phyloP scores from a whole-genome alignment of 2,113 vertebrate species.

The Felis chaus region DNA sequence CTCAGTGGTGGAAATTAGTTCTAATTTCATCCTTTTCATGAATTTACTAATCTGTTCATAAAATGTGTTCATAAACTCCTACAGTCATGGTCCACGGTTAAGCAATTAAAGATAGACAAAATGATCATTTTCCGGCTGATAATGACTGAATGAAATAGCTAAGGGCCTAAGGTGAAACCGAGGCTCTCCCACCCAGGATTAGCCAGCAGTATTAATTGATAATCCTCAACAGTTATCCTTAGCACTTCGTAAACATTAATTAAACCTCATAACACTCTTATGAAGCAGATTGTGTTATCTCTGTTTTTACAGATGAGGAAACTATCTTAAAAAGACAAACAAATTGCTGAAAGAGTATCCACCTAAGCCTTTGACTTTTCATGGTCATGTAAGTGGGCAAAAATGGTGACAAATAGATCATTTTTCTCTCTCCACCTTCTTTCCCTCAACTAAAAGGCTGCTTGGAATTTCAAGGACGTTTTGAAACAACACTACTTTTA shows the following conservation, averaged over 20 bases:
- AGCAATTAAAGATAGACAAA: slow-evolving; percentile 26
- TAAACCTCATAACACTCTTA: not conserved
- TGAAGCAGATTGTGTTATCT: not conserved
- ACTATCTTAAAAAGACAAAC: slow-evolving; percentile 1
- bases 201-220: not conserved
- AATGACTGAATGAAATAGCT: not conserved
- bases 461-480: slow-evolving; percentile 51
- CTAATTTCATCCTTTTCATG: slow-evolving; percentile 26
- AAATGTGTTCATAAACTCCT: slow-evolving; percentile 54
- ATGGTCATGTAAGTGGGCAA: not conserved
- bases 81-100: not conserved
- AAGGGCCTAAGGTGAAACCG: not conserved
- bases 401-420: not conserved
- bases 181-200: not conserved
- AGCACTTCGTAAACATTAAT: not conserved
- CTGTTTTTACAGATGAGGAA: slow-evolving; percentile 15
- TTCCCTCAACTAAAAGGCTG: not conserved
- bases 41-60: slow-evolving; percentile 50
- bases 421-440: not conserved
- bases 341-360: not conserved
- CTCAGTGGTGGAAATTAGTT: not conserved
- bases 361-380: not conserved
- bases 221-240: not conserved
- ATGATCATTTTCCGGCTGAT: not conserved
- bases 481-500: slow-evolving; percentile 3